These are phyloP conservation scores for Indicator maculatus DNA, from an alignment of 2,113 vertebrate species.

Conservation along the genomic window DNA sequence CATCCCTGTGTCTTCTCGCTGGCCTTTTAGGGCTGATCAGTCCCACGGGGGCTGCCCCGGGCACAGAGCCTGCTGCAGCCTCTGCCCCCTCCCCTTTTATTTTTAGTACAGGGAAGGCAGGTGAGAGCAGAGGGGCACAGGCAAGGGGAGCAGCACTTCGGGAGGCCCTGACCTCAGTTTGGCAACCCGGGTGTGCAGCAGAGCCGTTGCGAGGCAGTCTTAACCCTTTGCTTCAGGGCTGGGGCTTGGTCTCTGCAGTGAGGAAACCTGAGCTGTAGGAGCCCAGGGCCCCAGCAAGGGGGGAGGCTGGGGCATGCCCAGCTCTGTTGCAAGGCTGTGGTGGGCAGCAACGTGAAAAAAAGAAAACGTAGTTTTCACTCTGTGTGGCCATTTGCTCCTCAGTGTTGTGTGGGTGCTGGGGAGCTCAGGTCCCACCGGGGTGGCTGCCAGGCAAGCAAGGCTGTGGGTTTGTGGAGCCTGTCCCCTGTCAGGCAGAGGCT, in stretches of 20 bases:
- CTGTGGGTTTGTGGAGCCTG: not conserved
- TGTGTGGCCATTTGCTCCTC: not conserved
- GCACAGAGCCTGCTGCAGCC: not conserved
- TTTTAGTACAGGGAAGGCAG: conserved; percentile 12
- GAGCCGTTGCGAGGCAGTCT: not conserved
- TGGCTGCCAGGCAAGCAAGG: not conserved
- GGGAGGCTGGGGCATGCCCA: not conserved
- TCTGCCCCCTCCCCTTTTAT: not conserved
- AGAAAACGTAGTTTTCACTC: not conserved
- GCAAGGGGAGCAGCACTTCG: not conserved
- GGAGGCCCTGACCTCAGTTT: not conserved
- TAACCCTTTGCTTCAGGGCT: not conserved
- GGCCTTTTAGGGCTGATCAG: not conserved
- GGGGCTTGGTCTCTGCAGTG: not conserved
- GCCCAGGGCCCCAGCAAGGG: not conserved
- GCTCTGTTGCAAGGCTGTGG: not conserved
- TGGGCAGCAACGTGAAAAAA: fast-evolving
- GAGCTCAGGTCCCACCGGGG: fast-evolving
- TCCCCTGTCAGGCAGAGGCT: not conserved
- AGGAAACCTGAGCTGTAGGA: not conserved
- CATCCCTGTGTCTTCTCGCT: fast-evolving
- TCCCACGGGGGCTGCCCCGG: not conserved
- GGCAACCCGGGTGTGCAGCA: conserved; percentile 2
- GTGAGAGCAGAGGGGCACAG: conserved; percentile 39
- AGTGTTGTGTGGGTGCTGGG: not conserved